Conservation (phyloP, 2,797 vertebrate species). For the Tenualosa ilisha region DNA sequence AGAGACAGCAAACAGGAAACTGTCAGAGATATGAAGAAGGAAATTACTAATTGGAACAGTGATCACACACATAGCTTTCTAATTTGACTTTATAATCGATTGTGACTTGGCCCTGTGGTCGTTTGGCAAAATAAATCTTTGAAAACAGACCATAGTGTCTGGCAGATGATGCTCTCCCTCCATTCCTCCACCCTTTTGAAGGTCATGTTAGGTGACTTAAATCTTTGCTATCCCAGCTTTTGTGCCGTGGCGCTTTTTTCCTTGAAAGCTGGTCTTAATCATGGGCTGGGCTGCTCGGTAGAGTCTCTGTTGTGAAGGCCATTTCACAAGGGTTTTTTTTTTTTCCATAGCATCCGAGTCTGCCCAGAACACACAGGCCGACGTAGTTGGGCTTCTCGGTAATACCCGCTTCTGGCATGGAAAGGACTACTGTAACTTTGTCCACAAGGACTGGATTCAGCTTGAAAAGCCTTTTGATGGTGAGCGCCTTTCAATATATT, state of each 20-base stretch:
- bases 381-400: constrained; percentile 83
- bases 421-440: constrained; percentile 98
- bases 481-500: constrained; percentile 57
- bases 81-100: not conserved
- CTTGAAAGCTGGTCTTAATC: not conserved
- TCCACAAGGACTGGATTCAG: constrained; percentile 96
- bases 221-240: not conserved
- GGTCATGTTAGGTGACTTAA: not conserved
- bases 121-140: not conserved
- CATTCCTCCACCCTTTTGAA: not conserved
- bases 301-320: not conserved
- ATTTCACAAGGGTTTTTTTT: not conserved
- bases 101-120: not conserved
- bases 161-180: not conserved
- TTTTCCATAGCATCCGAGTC: constrained; percentile 72
- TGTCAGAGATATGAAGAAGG: not conserved
- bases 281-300: not conserved
- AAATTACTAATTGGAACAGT: not conserved
- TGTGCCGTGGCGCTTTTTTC: not conserved
- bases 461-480: constrained; percentile 97
- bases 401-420: constrained; percentile 97
- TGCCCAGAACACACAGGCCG: constrained; percentile 75
- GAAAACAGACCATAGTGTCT: not conserved
- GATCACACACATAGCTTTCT: not conserved
- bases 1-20: not conserved